Percentiles rank a stretch among this genome's conserved stretches.
Evolutionary conservation across 1,140 invertebrate species (phyloP).

Genomic region (Drosophila asahinai): DNA sequence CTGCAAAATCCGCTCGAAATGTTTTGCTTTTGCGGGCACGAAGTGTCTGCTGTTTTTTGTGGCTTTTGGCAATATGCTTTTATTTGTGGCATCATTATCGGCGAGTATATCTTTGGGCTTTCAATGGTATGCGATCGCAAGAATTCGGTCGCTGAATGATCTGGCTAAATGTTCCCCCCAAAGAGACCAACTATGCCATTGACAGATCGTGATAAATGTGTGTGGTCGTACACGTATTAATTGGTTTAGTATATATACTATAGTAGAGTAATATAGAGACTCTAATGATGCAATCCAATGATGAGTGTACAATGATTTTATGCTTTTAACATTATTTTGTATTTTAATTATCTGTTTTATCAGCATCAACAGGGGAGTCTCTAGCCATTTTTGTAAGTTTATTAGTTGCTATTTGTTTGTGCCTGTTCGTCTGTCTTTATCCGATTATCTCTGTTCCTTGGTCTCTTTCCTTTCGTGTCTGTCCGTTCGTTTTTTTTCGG

Average conservation of each 20-base stretch:
- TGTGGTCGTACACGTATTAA: not conserved
- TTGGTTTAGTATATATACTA: not conserved
- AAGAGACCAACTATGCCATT: constrained; percentile 18
- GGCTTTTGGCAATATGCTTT: not conserved
- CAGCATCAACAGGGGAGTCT: no score
- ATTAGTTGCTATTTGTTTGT: no score
- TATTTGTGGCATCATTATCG: not conserved
- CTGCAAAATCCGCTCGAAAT: not conserved
- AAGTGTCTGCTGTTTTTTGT: constrained; percentile 14
- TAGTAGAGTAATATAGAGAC: not conserved
- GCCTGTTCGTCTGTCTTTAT: no score
- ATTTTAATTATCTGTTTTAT: no score
- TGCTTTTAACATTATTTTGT: no score
- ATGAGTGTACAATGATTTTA: not conserved
- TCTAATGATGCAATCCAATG: not conserved
- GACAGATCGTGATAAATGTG: constrained; percentile 22
- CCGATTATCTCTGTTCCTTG: no score
- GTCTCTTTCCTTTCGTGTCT: no score
- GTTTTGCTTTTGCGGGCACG: constrained; percentile 11
- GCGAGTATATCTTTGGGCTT: constrained; percentile 6
- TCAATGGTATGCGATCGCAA: constrained; percentile 21
- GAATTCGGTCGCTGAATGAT: constrained; percentile 29
- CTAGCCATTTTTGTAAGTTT: no score
- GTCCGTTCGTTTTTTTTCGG: no score
- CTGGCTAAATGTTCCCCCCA: not conserved